Evolutionary conservation across 2,888 invertebrate species (phyloP).

Genomic region (Rhingia rostrata): DNA sequence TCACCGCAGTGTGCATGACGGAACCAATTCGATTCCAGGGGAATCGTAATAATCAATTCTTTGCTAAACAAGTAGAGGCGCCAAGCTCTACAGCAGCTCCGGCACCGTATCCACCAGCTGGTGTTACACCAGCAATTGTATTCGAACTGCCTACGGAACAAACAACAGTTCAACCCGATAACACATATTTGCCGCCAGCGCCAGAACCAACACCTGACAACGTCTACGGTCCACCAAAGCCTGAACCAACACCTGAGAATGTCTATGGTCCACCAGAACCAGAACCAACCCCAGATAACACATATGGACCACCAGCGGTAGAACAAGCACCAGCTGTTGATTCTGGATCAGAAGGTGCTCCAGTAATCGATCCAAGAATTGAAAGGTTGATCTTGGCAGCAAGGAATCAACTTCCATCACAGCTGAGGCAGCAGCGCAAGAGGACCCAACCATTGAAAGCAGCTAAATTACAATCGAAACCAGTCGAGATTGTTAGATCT

Average conservation of each 20-base stretch:
- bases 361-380: conserved; percentile 31
- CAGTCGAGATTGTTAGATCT: conserved; percentile 58
- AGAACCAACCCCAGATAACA: conserved; percentile 24
- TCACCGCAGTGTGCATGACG: conserved; percentile 22
- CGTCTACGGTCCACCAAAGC: conserved; percentile 57
- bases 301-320: conserved; percentile 58
- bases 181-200: conserved; percentile 64
- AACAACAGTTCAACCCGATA: conserved; percentile 53
- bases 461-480: conserved; percentile 54
- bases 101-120: conserved; percentile 61
- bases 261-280: conserved; percentile 52
- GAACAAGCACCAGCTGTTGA: conserved; percentile 18
- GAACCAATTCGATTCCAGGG: conserved; percentile 45
- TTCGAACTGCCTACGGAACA: conserved; percentile 59
- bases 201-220: conserved; percentile 54
- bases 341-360: conserved; percentile 18
- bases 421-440: conserved; percentile 28
- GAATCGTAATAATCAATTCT: conserved; percentile 42
- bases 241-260: conserved; percentile 50
- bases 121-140: conserved; percentile 49
- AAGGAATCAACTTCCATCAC: conserved; percentile 26
- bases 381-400: conserved; percentile 45
- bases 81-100: conserved; percentile 45
- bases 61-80: conserved; percentile 59
- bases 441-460: conserved; percentile 34